These are phyloP conservation scores for Lithobates pipiens DNA, from an alignment of 2,797 vertebrate genomes.

Conservation along the genomic window DNA sequence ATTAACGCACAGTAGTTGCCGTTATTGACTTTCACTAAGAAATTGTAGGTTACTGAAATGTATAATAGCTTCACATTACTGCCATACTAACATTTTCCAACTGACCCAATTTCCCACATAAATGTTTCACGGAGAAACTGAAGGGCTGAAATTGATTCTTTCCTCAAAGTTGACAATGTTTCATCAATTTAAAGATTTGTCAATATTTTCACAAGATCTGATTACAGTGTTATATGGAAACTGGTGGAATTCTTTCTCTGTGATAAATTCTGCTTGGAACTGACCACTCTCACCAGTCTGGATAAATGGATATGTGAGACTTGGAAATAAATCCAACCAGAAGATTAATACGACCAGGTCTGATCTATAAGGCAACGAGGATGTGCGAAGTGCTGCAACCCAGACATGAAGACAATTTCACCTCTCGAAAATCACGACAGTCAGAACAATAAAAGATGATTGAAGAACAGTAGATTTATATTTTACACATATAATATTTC, in stretches of 20 bases:
- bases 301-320: constrained; percentile 19
- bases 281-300: not conserved
- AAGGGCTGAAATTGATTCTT: constrained; percentile 13
- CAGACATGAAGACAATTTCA: not conserved
- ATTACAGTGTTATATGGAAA: not conserved
- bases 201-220: constrained; percentile 9
- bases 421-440: not conserved
- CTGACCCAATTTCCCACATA: not conserved
- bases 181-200: constrained; percentile 16
- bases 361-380: not conserved
- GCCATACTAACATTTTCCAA: not conserved
- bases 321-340: constrained; percentile 12
- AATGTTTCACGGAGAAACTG: not conserved
- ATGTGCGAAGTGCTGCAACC: not conserved
- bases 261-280: constrained; percentile 22
- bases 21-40: constrained; percentile 1
- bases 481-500: no score
- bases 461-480: not conserved
- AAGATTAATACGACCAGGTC: not conserved
- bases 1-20: not conserved
- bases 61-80: not conserved
- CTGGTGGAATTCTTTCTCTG: not conserved
- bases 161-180: constrained; percentile 22
- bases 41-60: not conserved
- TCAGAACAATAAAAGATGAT: not conserved